These are phyloP conservation scores for Meghimatium bilineatum DNA, from an alignment of 2,888 invertebrate species.

Conservation along the genomic window DNA sequence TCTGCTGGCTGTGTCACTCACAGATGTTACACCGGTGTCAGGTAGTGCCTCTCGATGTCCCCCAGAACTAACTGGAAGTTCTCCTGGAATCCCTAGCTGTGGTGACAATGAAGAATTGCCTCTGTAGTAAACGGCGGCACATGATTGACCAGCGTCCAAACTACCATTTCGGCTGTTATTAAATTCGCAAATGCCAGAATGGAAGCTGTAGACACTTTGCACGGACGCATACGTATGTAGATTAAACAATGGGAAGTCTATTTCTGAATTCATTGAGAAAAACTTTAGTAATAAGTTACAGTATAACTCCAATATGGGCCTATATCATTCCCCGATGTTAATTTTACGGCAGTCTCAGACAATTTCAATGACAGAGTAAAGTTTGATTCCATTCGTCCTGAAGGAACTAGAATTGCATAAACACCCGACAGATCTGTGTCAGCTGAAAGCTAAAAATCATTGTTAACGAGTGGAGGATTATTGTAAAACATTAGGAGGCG, in stretches of 20 bases:
- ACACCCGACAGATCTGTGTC: conserved; percentile 72
- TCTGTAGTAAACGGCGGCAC: neutral
- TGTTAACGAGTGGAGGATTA: conserved; percentile 67
- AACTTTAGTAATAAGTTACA: neutral
- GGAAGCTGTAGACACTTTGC: neutral
- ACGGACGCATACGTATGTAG: conserved; percentile 69
- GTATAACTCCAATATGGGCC: neutral
- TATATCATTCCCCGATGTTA: neutral
- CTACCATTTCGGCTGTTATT: conserved; percentile 25
- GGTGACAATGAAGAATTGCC: conserved; percentile 17
- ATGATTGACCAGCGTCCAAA: conserved; percentile 3
- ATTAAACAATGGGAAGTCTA: conserved; percentile 75
- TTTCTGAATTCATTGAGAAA: conserved; percentile 73
- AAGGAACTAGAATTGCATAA: neutral
- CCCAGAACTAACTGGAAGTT: neutral
- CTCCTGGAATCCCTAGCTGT: conserved; percentile 27
- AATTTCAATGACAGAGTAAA: neutral
- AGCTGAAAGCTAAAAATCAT: conserved; percentile 72
- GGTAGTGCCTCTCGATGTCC: neutral
- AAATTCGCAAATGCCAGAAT: conserved; percentile 36
- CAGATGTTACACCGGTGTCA: neutral
- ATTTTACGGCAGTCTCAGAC: too few species aligned
- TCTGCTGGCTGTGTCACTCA: neutral
- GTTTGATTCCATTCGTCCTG: neutral
- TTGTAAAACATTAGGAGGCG: conserved; percentile 67